Evolutionary conservation across 2,888 invertebrate genomes (phyloP).

Genomic region (Morinoia aosen): DNA sequence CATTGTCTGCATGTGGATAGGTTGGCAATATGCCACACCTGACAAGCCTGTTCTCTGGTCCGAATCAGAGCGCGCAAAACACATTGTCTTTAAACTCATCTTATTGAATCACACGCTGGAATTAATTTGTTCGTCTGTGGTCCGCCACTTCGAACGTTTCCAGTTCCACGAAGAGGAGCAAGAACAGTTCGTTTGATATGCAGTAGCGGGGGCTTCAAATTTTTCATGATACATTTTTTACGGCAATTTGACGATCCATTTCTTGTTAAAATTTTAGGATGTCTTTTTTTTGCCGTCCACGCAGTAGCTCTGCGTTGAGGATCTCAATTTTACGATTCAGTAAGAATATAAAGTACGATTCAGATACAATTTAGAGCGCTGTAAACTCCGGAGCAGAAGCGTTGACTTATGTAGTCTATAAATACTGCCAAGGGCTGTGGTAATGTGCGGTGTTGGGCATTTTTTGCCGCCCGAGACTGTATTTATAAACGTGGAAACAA

Average conservation of each 20-base stretch:
- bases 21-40: too few relatives aligned
- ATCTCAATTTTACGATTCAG: constrained; percentile 10
- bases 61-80: too few relatives aligned
- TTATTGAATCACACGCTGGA: too few relatives aligned
- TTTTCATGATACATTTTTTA: background rate
- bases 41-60: too few relatives aligned
- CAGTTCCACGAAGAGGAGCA: background rate
- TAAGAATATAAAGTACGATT: background rate
- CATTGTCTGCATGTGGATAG: too few relatives aligned
- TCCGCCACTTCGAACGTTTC: too few relatives aligned
- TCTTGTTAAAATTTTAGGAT: background rate
- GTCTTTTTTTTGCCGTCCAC: background rate
- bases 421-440: background rate
- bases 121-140: too few relatives aligned
- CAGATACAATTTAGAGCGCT: background rate
- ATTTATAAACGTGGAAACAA: constrained; percentile 10
- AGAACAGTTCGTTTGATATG: background rate
- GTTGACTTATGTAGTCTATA: background rate
- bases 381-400: background rate
- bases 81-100: too few relatives aligned
- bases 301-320: background rate
- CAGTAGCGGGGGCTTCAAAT: background rate
- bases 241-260: too few relatives aligned
- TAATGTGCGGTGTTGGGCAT: background rate
- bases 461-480: background rate